Evolutionary conservation across 2,888 invertebrate species (phyloP).

Genomic region (Melanotus villosus): DNA sequence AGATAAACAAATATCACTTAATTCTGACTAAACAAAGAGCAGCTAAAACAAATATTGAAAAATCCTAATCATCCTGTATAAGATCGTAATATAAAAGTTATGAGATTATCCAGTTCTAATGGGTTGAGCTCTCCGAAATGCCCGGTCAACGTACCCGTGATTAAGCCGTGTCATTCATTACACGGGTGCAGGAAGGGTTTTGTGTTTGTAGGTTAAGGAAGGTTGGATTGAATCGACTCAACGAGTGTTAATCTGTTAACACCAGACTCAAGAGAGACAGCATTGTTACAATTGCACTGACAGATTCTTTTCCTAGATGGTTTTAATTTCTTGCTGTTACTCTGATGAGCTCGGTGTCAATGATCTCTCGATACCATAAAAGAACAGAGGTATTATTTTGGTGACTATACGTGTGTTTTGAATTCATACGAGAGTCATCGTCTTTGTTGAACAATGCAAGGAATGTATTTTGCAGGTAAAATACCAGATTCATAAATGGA

Average conservation of each 20-base stretch:
- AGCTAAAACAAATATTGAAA: slow-evolving; percentile 39
- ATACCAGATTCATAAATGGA: neutral
- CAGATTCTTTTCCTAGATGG: slow-evolving; percentile 42
- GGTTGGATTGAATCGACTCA: slow-evolving; percentile 48
- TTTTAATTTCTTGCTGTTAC: slow-evolving; percentile 53
- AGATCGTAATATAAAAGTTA: slow-evolving; percentile 49
- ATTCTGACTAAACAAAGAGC: slow-evolving; percentile 37
- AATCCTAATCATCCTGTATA: slow-evolving; percentile 37
- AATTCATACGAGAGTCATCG: slow-evolving; percentile 56
- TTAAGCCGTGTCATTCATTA: slow-evolving; percentile 55
- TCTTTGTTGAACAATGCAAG: slow-evolving; percentile 25
- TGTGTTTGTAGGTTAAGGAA: slow-evolving; percentile 58
- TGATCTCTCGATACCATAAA: slow-evolving; percentile 61
- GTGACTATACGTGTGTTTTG: slow-evolving; percentile 61
- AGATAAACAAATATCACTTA: slow-evolving; percentile 49
- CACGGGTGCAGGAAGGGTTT: slow-evolving; percentile 52
- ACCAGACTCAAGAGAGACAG: slow-evolving; percentile 45
- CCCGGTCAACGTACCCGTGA: slow-evolving; percentile 56
- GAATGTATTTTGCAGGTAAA: slow-evolving; percentile 15
- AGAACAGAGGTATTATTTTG: slow-evolving; percentile 58
- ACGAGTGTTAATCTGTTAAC: slow-evolving; percentile 18
- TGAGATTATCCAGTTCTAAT: slow-evolving; percentile 51
- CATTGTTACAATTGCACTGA: slow-evolving; percentile 46
- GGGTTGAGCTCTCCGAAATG: slow-evolving; percentile 50
- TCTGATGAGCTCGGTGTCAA: slow-evolving; percentile 63